Evolutionary conservation across 2,888 invertebrate species (phyloP).

Genomic region (Aphidius colemani): DNA sequence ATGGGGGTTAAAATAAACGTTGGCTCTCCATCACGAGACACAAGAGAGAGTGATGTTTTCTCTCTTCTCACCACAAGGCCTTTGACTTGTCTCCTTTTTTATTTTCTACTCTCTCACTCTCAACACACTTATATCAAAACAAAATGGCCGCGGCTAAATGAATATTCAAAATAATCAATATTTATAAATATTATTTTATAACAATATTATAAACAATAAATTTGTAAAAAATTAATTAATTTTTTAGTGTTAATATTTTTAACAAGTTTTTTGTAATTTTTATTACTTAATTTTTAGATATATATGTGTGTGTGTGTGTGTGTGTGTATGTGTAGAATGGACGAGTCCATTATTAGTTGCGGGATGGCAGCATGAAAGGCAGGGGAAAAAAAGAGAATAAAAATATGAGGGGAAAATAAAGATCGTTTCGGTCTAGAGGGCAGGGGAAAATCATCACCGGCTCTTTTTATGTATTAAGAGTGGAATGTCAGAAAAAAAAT

Average conservation of each 20-base stretch:
- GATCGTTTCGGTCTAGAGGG: too few species aligned
- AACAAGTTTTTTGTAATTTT: conserved; percentile 8
- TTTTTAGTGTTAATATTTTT: conserved; percentile 4
- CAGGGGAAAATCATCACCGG: neutral
- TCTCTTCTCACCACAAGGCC: too few species aligned
- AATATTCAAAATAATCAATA: neutral
- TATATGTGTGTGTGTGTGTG: conserved; percentile 26
- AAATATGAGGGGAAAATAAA: neutral
- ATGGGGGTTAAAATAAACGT: too few species aligned
- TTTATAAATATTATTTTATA: conserved; percentile 1
- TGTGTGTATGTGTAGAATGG: conserved; percentile 35
- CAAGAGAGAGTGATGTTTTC: too few species aligned
- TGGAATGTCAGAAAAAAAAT: too few species aligned
- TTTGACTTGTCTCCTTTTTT: too few species aligned
- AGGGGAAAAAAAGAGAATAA: neutral
- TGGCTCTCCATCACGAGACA: too few species aligned
- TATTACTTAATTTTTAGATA: neutral
- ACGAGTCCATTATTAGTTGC: conserved; percentile 48
- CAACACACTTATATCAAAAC: too few species aligned
- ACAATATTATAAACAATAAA: neutral
- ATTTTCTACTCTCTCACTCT: too few species aligned
- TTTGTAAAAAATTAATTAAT: neutral
- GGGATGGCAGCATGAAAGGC: conserved; percentile 14
- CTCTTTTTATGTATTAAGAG: neutral
- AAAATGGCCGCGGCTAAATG: neutral